Evolutionary conservation across 2,113 vertebrate genomes (phyloP).

Genomic region (Vulpes vulpes): DNA sequence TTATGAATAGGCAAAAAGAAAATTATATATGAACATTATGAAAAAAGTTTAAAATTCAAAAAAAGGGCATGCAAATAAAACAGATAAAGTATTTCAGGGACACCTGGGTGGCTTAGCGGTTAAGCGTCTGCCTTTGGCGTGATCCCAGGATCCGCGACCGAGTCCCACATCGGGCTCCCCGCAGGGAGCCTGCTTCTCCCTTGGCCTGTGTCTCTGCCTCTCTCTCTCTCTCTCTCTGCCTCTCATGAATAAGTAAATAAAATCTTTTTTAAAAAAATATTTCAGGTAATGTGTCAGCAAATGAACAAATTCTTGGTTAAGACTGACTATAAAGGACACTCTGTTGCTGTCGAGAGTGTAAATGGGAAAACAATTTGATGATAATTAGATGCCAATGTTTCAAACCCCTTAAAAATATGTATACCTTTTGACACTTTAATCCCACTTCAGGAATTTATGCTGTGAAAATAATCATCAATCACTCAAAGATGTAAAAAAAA

Average conservation of each 20-base stretch:
- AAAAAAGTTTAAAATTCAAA: slow-evolving; percentile 45
- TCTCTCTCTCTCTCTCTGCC: too few relatives aligned
- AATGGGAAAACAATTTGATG: slow-evolving; percentile 41
- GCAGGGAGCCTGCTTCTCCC: too few relatives aligned
- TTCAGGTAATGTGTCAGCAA: slow-evolving; percentile 39
- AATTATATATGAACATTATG: background rate
- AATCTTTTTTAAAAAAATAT: background rate
- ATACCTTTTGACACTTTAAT: slow-evolving; percentile 37
- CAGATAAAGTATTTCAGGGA: slow-evolving; percentile 36
- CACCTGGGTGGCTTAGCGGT: too few relatives aligned
- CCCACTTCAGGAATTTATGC: slow-evolving; percentile 44
- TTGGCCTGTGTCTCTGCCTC: too few relatives aligned
- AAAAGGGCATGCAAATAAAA: slow-evolving; percentile 31
- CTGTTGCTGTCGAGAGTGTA: background rate
- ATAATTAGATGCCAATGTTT: slow-evolving; percentile 42
- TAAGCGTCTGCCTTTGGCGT: too few relatives aligned
- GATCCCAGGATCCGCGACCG: too few relatives aligned
- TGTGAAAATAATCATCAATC: slow-evolving; percentile 63
- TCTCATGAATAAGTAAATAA: too few relatives aligned
- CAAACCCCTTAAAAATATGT: slow-evolving; percentile 54
- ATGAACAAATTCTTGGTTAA: slow-evolving; percentile 40
- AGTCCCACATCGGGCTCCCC: too few relatives aligned
- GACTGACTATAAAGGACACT: slow-evolving; percentile 23
- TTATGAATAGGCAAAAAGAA: slow-evolving; percentile 28
- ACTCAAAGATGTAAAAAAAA: background rate